phyloP scores from a whole-genome alignment of 2,113 vertebrate species.

The Sorex fumeus region DNA sequence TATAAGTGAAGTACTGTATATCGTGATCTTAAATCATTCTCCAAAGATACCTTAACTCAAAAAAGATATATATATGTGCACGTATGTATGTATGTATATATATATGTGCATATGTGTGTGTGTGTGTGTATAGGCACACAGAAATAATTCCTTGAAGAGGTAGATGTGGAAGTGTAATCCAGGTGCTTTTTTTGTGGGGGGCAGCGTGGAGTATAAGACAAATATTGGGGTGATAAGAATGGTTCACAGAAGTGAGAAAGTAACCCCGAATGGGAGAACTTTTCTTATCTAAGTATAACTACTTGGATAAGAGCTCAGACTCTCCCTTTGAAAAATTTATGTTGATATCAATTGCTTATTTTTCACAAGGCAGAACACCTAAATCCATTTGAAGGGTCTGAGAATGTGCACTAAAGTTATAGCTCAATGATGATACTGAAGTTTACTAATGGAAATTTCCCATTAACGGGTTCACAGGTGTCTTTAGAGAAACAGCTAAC shows the following conservation, averaged over 20 bases:
- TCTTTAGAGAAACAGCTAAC: conserved; percentile 12
- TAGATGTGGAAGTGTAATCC: not conserved
- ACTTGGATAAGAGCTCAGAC: no score
- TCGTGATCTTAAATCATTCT: not conserved
- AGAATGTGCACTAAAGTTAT: not conserved
- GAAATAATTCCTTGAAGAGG: not conserved
- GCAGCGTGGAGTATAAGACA: not conserved
- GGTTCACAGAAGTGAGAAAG: not conserved
- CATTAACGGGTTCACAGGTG: not conserved
- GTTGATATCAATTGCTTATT: not conserved
- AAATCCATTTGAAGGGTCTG: not conserved
- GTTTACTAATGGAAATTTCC: not conserved
- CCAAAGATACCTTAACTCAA: conserved; percentile 15
- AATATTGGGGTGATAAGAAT: not conserved
- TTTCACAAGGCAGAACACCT: not conserved
- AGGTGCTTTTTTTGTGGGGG: not conserved
- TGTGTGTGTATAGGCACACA: not conserved
- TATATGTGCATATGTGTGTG: not conserved
- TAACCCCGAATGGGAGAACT: not conserved
- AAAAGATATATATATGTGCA: not conserved
- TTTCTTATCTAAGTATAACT: not conserved
- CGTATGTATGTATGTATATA: no score
- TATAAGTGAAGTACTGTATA: conserved; percentile 3
- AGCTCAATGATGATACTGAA: not conserved
- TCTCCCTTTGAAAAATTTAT: not conserved